Base-by-base conservation (phyloP, 1,140 invertebrate species). In the Apis laboriosa region DNA sequence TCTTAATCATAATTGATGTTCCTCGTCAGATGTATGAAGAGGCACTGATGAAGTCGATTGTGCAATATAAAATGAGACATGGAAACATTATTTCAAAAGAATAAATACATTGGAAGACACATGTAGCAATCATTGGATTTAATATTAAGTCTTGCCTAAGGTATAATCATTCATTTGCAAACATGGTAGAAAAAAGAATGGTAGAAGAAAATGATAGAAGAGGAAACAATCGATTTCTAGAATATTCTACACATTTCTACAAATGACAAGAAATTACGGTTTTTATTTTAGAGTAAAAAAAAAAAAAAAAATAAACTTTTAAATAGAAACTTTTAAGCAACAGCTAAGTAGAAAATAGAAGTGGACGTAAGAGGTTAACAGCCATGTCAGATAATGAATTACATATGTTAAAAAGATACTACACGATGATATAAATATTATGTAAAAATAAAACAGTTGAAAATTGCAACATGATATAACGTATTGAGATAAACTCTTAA, bases 1-100 rank as follows among this genome's bases (percentile, higher is more conserved):
- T 71, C n/a, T 72, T 72, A 72, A 72, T 55, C 56, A 56, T 17
- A 28, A 72, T 72, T 72, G 24, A 72, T 72, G 70, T 56, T 55
- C 19, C 17, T 28, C 24, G 24, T 72, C 70, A 1, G 12, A 51
- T 12, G 67, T 49, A 49, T 28, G 67, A n/a, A 51, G 21, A 51
- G 67, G 5, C 24, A 9, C 2, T 55, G 13, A 72, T 56, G 70
- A 72, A 21, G 24, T 2, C 0, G 70, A 34, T 55, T 19, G 53
- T n/a, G 43, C 7, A 67, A 49, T 34, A 17, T 19, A 24, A 19
- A 34, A 17, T 15, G 9, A 34, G 8, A 17, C 9, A 43, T 19
- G 17, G 49, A 17, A 34, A 43, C 19, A 43, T 19, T 43, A 9
- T 43, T 67, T 43, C 19, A 5, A 43, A 49, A 15, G 24, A 43